A percentile compares a stretch with the other conserved stretches of the same genome.
Conservation (phyloP, 1,140 invertebrate species). For the Ridgeia piscesae region DNA sequence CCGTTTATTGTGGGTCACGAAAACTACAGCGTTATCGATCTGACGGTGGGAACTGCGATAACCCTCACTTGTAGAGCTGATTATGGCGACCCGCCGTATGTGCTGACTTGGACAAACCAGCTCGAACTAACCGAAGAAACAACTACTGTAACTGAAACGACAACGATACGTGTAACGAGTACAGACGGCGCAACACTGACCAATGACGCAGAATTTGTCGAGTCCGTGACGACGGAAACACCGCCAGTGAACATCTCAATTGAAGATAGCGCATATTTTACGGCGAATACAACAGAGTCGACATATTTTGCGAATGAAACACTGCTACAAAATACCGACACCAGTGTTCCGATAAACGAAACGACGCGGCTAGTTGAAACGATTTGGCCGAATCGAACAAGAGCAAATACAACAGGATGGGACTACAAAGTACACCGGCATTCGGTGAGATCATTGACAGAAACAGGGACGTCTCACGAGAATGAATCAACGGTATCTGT, state of each 20-base stretch:
- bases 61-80: constrained; percentile 11
- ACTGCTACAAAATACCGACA: background rate
- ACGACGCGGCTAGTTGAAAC: background rate
- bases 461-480: background rate
- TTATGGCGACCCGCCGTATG: constrained; percentile 2
- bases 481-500: background rate
- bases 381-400: background rate
- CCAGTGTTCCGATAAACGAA: background rate
- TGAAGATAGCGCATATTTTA: background rate
- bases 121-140: background rate
- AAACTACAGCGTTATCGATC: background rate
- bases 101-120: background rate
- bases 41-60: background rate
- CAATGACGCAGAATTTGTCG: background rate
- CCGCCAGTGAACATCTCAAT: background rate
- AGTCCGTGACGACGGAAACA: background rate
- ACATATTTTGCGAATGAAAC: background rate
- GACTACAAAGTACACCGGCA: background rate
- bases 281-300: background rate
- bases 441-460: background rate
- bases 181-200: background rate
- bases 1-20: background rate
- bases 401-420: background rate
- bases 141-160: background rate
- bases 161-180: background rate